Evolutionary conservation across 1,140 invertebrate genomes (phyloP).

Genomic region (Harlomillsia oculata): DNA sequence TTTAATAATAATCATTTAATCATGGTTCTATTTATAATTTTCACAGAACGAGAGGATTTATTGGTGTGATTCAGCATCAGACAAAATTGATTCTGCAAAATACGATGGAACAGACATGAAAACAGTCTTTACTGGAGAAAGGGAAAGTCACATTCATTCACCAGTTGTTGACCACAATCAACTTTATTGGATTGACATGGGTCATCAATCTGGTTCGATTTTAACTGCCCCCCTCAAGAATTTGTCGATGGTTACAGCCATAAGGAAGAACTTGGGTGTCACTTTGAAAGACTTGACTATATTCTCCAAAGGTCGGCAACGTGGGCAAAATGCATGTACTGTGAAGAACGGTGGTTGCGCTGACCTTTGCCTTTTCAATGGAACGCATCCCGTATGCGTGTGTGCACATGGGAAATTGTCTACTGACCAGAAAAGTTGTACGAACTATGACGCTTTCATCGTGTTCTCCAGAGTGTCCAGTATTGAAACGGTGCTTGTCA

Average conservation of each 20-base stretch:
- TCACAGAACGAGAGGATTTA: conserved; percentile 41
- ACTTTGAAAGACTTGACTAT: conserved; percentile 55
- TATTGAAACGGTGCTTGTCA: conserved; percentile 65
- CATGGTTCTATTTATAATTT: too few relatives aligned
- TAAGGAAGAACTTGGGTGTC: conserved; percentile 53
- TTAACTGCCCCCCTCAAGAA: conserved; percentile 52
- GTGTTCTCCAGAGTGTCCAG: conserved; percentile 62
- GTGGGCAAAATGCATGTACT: conserved; percentile 56
- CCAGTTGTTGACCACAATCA: conserved; percentile 44
- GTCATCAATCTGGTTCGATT: conserved; percentile 54
- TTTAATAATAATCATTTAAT: too few relatives aligned
- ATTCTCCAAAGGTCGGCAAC: conserved; percentile 47
- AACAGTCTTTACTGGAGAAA: conserved; percentile 29
- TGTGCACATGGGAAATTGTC: conserved; percentile 63
- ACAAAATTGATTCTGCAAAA: conserved; percentile 43
- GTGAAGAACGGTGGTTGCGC: conserved; percentile 64
- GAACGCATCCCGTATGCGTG: conserved; percentile 54
- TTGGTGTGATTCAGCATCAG: conserved; percentile 46
- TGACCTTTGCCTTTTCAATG: conserved; percentile 68
- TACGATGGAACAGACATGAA: conserved; percentile 45
- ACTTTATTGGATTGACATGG: conserved; percentile 52
- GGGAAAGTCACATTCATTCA: conserved; percentile 35
- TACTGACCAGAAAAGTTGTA: conserved; percentile 52
- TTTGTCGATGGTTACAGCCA: conserved; percentile 45
- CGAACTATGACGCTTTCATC: conserved; percentile 60